A percentile compares a stretch with the other conserved stretches of the same genome.
Conservation (phyloP, 2,113 vertebrate species). For the Eonycteris spelaea region DNA sequence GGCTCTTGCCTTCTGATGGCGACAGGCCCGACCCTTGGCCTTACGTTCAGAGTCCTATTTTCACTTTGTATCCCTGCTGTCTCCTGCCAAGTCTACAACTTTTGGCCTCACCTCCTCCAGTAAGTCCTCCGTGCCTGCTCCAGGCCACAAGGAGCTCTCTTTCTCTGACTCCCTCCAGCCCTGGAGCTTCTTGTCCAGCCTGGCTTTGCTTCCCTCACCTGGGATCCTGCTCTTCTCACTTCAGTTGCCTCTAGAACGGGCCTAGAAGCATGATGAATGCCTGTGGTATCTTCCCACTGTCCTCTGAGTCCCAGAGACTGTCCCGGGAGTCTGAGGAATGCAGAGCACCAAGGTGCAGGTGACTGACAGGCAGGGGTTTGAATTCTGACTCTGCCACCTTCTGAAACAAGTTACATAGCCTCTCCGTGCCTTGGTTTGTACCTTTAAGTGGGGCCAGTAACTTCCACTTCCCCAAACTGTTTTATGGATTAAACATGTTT, state of each 20-base stretch:
- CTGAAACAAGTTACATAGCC: not conserved
- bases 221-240: not conserved
- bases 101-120: not conserved
- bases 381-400: not conserved
- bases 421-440: not conserved
- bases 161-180: not conserved
- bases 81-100: not conserved
- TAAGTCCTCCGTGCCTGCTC: not conserved
- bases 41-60: not conserved
- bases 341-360: not conserved
- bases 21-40: not conserved
- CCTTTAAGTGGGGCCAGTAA: not conserved
- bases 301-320: not conserved
- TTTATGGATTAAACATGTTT: not conserved
- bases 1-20: not conserved
- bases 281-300: not conserved
- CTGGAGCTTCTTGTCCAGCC: not conserved
- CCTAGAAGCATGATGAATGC: not conserved
- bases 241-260: not conserved
- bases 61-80: not conserved
- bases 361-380: not conserved
- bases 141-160: not conserved
- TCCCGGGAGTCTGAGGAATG: not conserved
- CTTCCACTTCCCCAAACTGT: not conserved
- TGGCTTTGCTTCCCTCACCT: not conserved